phyloP scores from a whole-genome alignment of 2,888 invertebrate genomes.

The Geophilus truncorum region DNA sequence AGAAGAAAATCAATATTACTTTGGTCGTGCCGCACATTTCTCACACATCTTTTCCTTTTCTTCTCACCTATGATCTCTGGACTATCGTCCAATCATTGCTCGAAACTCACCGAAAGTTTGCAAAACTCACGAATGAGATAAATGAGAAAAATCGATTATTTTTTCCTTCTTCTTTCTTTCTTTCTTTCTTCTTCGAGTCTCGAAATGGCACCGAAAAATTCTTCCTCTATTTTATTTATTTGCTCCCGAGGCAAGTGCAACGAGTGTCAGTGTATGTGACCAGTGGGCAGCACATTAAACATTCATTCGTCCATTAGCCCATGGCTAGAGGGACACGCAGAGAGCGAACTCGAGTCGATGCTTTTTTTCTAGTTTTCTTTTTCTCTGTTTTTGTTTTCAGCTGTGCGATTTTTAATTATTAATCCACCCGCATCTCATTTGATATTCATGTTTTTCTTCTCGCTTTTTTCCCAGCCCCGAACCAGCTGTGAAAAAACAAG shows the following conservation, averaged over 20 bases:
- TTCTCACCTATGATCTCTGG: not conserved
- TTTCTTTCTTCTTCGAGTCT: too few species aligned
- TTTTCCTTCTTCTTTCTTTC: too few species aligned
- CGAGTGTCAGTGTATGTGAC: conserved; percentile 4
- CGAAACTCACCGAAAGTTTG: not conserved
- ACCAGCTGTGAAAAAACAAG: conserved; percentile 39
- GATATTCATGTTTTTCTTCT: conserved; percentile 31
- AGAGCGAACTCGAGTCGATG: not conserved
- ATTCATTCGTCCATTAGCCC: conserved; percentile 22
- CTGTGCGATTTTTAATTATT: not conserved
- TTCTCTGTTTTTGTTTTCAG: not conserved
- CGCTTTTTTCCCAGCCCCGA: conserved; percentile 36
- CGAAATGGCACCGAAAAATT: not conserved
- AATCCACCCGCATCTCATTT: not conserved
- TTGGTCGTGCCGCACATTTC: not conserved
- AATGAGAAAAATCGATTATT: not conserved
- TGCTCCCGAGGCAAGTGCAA: not conserved
- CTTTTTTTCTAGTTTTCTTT: not conserved
- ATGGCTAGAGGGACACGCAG: not conserved
- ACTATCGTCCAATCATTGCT: not conserved
- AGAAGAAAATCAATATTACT: conserved; percentile 26
- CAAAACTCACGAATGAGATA: not conserved
- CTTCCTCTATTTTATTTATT: conserved; percentile 1
- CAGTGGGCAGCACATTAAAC: conserved; percentile 11
- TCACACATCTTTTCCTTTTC: not conserved